A percentile compares a stretch with the other conserved stretches of the same genome.
These are phyloP conservation scores for Helobdella robusta DNA, from an alignment of 2,888 invertebrate species.

Conservation along the genomic window DNA sequence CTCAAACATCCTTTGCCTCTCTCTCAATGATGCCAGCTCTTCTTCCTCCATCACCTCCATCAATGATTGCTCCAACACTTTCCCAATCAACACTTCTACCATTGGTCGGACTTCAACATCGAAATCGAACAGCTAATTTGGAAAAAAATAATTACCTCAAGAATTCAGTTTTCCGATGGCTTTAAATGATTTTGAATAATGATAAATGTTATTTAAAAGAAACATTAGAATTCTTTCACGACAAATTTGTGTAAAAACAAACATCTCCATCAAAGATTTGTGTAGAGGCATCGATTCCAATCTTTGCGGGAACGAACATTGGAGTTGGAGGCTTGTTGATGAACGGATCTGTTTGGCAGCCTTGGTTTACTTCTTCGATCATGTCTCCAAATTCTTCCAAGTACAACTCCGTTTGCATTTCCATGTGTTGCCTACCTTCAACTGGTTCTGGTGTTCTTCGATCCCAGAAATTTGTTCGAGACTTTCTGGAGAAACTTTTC, in stretches of 20 bases:
- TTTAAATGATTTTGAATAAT: background rate
- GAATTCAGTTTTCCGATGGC: background rate
- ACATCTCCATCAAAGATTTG: conserved; percentile 81
- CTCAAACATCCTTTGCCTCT: conserved; percentile 65
- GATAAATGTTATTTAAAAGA: background rate
- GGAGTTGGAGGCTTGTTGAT: conserved; percentile 73
- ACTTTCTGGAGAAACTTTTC: conserved; percentile 52
- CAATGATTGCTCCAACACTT: conserved; percentile 77
- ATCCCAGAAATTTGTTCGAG: conserved; percentile 55
- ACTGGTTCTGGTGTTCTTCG: conserved; percentile 69
- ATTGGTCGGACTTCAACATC: conserved; percentile 81
- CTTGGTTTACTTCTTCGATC: conserved; percentile 61
- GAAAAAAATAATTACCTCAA: conserved; percentile 2
- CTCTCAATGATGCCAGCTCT: conserved; percentile 69
- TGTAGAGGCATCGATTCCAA: conserved; percentile 69
- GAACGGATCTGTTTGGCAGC: conserved; percentile 78
- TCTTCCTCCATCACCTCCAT: conserved; percentile 85
- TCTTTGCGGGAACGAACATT: conserved; percentile 65
- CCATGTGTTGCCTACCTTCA: conserved; percentile 71
- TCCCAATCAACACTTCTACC: conserved; percentile 76
- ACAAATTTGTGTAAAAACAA: conserved; percentile 41
- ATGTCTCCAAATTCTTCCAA: conserved; percentile 42
- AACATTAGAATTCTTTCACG: background rate
- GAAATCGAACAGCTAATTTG: conserved; percentile 69
- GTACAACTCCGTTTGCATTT: conserved; percentile 72